Percentiles rank a stretch among this genome's conserved stretches.
Evolutionary conservation across 2,797 vertebrate genomes (phyloP).

Genomic region (Myotis myotis): DNA sequence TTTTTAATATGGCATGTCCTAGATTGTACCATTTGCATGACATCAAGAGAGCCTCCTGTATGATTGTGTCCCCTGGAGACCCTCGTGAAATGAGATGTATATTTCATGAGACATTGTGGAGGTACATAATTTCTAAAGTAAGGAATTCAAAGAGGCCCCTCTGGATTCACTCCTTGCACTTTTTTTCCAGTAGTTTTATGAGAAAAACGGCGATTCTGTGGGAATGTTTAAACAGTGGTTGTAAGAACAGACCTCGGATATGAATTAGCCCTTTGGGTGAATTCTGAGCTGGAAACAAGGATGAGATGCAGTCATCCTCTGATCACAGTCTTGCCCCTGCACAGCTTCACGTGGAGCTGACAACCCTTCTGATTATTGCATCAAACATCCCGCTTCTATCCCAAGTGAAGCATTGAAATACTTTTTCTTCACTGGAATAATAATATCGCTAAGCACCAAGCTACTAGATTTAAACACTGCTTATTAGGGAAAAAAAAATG

Average conservation of each 20-base stretch:
- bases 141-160: slow-evolving; percentile 13
- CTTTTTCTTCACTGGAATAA: slow-evolving; percentile 47
- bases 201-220: slow-evolving; percentile 47
- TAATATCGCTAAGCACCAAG: neutral
- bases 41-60: neutral
- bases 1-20: neutral
- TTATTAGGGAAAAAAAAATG: neutral
- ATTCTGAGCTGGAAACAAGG: slow-evolving; percentile 60
- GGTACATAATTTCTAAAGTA: slow-evolving; percentile 54
- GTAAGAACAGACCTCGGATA: slow-evolving; percentile 45
- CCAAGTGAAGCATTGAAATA: slow-evolving; percentile 60
- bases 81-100: slow-evolving; percentile 66
- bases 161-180: neutral
- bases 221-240: slow-evolving; percentile 46
- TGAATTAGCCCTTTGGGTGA: slow-evolving; percentile 54
- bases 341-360: neutral
- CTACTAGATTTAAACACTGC: neutral
- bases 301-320: slow-evolving; percentile 60
- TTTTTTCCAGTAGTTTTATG: neutral
- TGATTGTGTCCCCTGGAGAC: slow-evolving; percentile 41
- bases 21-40: slow-evolving; percentile 3
- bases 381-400: slow-evolving; percentile 36
- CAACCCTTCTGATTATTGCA: neutral
- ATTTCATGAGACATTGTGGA: slow-evolving; percentile 59
- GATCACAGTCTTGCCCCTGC: slow-evolving; percentile 40